phyloP scores from a whole-genome alignment of 2,797 vertebrate species.

The Semotilus atromaculatus region DNA sequence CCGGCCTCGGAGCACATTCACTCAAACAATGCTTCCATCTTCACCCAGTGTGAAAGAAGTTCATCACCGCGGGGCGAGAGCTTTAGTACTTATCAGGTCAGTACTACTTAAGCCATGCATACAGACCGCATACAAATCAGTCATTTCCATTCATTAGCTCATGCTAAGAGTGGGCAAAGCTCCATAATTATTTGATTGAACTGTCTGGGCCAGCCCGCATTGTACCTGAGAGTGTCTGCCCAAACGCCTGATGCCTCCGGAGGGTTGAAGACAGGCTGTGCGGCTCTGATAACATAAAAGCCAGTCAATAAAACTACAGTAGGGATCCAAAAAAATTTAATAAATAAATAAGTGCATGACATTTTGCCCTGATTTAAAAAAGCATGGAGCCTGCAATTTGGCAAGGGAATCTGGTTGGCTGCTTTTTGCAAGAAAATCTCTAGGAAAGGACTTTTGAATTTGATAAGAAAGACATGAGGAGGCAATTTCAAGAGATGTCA shows the following conservation, averaged over 20 bases:
- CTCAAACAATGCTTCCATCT: slow-evolving; percentile 62
- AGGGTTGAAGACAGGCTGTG: slow-evolving; percentile 61
- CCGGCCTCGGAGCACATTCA: slow-evolving; percentile 44
- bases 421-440: slow-evolving; percentile 58
- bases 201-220: slow-evolving; percentile 51
- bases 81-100: slow-evolving; percentile 61
- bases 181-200: slow-evolving; percentile 65
- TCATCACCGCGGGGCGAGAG: slow-evolving; percentile 55
- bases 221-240: slow-evolving; percentile 59
- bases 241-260: slow-evolving; percentile 51
- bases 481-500: slow-evolving; percentile 81
- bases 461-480: slow-evolving; percentile 80
- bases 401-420: slow-evolving; percentile 54
- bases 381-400: slow-evolving; percentile 59
- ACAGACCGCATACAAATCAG: slow-evolving; percentile 63
- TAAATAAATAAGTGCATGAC: slow-evolving; percentile 43
- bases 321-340: slow-evolving; percentile 1
- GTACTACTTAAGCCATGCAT: slow-evolving; percentile 54
- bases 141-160: slow-evolving; percentile 66
- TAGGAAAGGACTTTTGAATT: slow-evolving; percentile 56
- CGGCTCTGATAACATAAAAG: slow-evolving; percentile 60
- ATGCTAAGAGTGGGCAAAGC: slow-evolving; percentile 57
- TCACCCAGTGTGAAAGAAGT: slow-evolving; percentile 57
- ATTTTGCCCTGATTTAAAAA: slow-evolving; percentile 61
- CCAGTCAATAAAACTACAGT: slow-evolving; percentile 61